phyloP scores from a whole-genome alignment of 2,797 vertebrate genomes.

The Falco naumanni region DNA sequence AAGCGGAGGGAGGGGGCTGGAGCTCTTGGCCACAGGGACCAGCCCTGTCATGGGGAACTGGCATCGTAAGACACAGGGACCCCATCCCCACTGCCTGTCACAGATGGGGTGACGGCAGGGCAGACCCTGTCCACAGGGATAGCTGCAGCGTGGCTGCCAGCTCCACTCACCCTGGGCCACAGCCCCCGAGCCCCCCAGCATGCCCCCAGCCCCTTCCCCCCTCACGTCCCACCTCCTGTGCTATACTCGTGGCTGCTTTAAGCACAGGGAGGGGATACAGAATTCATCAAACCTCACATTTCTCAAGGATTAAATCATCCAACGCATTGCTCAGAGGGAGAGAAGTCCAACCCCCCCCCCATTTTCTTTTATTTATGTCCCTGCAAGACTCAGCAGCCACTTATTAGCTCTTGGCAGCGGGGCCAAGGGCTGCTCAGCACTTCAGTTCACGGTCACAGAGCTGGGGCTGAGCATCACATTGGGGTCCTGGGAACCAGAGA shows the following conservation, averaged over 20 bases:
- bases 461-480: neutral
- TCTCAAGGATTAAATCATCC: slow-evolving; percentile 27
- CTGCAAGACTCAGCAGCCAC: neutral
- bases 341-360: neutral
- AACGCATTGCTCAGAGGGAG: neutral
- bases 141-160: neutral
- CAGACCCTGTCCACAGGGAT: neutral
- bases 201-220: neutral
- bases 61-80: accelerated
- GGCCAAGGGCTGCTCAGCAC: neutral
- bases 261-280: slow-evolving; percentile 29
- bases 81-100: neutral
- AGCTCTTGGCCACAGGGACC: neutral
- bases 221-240: neutral
- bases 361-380: neutral
- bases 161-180: neutral
- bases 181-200: accelerated
- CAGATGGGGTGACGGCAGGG: neutral
- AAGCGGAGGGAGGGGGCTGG: neutral
- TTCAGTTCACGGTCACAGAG: neutral
- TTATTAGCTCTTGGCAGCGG: neutral
- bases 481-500: neutral
- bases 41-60: neutral
- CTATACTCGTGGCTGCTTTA: neutral
- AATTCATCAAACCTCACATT: slow-evolving; percentile 40